phyloP scores from a whole-genome alignment of 2,888 invertebrate species.

The Junonia oenone region DNA sequence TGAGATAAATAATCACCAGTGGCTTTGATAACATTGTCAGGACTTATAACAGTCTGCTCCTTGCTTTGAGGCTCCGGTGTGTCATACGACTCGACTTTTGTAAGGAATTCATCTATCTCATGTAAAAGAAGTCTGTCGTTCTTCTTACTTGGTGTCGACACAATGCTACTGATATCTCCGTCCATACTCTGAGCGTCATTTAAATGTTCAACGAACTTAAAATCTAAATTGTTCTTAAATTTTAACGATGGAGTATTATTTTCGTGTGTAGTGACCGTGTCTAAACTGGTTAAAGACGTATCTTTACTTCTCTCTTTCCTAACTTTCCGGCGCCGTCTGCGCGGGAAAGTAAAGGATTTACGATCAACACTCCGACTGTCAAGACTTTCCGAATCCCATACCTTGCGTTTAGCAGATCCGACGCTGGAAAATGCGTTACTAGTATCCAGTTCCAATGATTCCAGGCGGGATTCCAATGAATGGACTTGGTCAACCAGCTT shows the following conservation, averaged over 20 bases:
- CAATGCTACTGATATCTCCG: conserved; percentile 68
- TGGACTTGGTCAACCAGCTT: conserved; percentile 82
- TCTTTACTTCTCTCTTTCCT: conserved; percentile 44
- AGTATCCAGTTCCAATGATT: conserved; percentile 55
- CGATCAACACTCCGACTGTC: conserved; percentile 53
- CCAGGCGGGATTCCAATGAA: conserved; percentile 79
- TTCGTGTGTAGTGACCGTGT: conserved; percentile 33
- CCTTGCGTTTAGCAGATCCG: conserved; percentile 39
- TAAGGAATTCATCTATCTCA: conserved; percentile 73
- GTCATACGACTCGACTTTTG: conserved; percentile 67
- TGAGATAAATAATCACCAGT: conserved; percentile 61
- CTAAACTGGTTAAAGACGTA: conserved; percentile 53
- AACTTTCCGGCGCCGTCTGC: conserved; percentile 54
- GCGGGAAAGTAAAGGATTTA: conserved; percentile 64
- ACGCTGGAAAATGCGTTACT: conserved; percentile 48
- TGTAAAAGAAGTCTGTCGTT: conserved; percentile 64
- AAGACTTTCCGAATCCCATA: conserved; percentile 56
- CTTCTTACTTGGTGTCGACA: conserved; percentile 67
- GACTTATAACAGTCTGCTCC: conserved; percentile 38
- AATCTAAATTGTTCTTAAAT: neutral
- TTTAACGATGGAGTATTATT: neutral
- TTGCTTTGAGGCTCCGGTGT: conserved; percentile 55
- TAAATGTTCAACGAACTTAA: conserved; percentile 25
- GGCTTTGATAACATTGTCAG: conserved; percentile 65
- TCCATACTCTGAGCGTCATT: conserved; percentile 66